These are phyloP conservation scores for Spilosoma lubricipeda DNA, from an alignment of 2,888 invertebrate genomes.

Conservation along the genomic window DNA sequence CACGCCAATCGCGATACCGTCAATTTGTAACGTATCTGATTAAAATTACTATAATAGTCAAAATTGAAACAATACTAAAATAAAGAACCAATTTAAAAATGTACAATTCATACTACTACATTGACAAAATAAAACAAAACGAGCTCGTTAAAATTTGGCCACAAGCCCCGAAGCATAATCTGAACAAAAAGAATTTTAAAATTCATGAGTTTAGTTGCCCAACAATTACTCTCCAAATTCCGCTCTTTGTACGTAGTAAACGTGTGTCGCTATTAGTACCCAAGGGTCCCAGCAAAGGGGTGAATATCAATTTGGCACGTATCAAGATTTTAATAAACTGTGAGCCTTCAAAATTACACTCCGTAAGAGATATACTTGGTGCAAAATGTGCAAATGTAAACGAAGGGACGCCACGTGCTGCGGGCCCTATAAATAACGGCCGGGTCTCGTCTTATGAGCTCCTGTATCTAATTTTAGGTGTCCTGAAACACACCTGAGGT, in stretches of 20 bases:
- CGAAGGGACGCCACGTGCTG: constrained; percentile 30
- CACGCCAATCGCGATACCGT: too few species aligned
- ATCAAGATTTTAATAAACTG: constrained; percentile 61
- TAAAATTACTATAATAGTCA: too few species aligned
- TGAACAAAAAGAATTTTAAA: constrained; percentile 18
- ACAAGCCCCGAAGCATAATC: constrained; percentile 4
- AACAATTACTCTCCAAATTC: constrained; percentile 16
- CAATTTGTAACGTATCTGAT: too few species aligned
- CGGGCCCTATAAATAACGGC: constrained; percentile 24
- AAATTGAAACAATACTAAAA: not conserved
- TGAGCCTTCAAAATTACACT: constrained; percentile 56
- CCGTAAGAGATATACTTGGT: constrained; percentile 46
- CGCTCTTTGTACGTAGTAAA: constrained; percentile 19
- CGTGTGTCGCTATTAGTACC: constrained; percentile 34
- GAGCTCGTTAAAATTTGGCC: constrained; percentile 4
- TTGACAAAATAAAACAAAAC: not conserved
- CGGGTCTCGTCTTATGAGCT: constrained; percentile 45
- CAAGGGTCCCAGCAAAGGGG: constrained; percentile 32
- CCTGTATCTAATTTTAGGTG: constrained; percentile 61
- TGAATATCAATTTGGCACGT: constrained; percentile 56
- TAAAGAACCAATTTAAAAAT: not conserved
- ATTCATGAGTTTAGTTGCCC: constrained; percentile 17
- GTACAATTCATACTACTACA: not conserved
- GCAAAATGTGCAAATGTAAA: constrained; percentile 49
- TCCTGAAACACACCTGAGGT: constrained; percentile 60